phyloP scores from a whole-genome alignment of 2,888 invertebrate genomes.

The Agrochola macilenta region DNA sequence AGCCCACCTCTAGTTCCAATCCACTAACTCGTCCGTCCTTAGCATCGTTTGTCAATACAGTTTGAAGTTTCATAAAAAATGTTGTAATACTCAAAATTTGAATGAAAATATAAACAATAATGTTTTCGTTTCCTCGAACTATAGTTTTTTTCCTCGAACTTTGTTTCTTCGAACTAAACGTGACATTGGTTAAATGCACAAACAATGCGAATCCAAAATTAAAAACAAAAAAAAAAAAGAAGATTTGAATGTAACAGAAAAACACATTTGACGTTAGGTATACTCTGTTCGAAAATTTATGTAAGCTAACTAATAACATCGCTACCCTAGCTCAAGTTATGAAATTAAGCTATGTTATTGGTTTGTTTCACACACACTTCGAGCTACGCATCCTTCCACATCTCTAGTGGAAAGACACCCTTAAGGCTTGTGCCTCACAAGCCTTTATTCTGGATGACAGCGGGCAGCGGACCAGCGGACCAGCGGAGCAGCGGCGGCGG shows the following conservation, averaged over 20 bases:
- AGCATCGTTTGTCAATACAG: background rate
- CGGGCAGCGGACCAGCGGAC: background rate
- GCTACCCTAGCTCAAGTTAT: background rate
- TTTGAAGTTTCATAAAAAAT: background rate
- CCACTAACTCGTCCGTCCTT: background rate
- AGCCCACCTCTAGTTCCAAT: too few species aligned
- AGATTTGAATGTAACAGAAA: constrained; percentile 15
- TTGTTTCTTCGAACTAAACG: too few species aligned
- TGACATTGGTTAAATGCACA: too few species aligned
- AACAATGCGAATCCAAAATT: too few species aligned
- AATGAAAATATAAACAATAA: too few species aligned
- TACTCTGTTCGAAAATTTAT: background rate
- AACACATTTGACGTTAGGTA: background rate
- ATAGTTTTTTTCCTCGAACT: too few species aligned
- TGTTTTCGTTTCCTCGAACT: too few species aligned
- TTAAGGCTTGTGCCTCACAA: too few species aligned
- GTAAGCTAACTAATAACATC: background rate
- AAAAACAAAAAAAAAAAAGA: too few species aligned
- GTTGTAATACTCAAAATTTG: background rate
- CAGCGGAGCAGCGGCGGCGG: background rate
- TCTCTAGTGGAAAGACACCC: background rate
- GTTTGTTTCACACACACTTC: background rate
- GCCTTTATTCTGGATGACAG: background rate
- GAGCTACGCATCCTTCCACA: background rate
- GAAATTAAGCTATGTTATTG: background rate